phyloP scores from a whole-genome alignment of 2,888 invertebrate genomes.

The Cantharis nigra region DNA sequence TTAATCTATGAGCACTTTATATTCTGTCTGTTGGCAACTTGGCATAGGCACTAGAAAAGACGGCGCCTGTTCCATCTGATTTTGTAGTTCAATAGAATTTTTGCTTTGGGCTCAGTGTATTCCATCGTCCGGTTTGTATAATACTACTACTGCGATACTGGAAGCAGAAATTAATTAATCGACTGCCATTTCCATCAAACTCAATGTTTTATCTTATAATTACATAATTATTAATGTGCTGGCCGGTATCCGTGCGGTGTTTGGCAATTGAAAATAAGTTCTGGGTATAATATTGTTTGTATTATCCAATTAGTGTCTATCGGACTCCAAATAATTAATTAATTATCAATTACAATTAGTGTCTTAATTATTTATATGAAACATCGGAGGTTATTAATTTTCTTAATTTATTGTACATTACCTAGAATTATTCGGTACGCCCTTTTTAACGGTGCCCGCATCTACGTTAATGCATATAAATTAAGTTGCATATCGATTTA shows the following conservation, averaged over 20 bases:
- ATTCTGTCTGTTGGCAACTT: slow-evolving; percentile 7
- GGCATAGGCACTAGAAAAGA: slow-evolving; percentile 22
- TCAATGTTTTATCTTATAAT: background rate
- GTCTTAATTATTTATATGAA: background rate
- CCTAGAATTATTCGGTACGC: background rate
- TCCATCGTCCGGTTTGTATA: slow-evolving; percentile 5
- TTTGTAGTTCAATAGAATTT: slow-evolving; percentile 6
- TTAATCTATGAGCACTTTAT: slow-evolving; percentile 12
- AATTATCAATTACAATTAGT: background rate
- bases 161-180: background rate
- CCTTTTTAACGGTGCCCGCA: background rate
- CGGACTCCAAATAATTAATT: background rate
- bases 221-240: background rate
- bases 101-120: slow-evolving; percentile 15
- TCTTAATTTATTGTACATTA: background rate
- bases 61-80: slow-evolving; percentile 25
- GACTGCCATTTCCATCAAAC: background rate
- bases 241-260: background rate
- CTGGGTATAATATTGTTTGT: background rate
- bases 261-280: background rate
- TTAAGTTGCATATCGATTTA: background rate
- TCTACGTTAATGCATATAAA: background rate
- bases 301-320: background rate
- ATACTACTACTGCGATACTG: background rate
- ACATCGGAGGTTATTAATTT: background rate